A percentile compares a stretch with the other conserved stretches of the same genome.
Conservation (phyloP, 2,888 invertebrate genomes). For the Aphrophora alni region DNA sequence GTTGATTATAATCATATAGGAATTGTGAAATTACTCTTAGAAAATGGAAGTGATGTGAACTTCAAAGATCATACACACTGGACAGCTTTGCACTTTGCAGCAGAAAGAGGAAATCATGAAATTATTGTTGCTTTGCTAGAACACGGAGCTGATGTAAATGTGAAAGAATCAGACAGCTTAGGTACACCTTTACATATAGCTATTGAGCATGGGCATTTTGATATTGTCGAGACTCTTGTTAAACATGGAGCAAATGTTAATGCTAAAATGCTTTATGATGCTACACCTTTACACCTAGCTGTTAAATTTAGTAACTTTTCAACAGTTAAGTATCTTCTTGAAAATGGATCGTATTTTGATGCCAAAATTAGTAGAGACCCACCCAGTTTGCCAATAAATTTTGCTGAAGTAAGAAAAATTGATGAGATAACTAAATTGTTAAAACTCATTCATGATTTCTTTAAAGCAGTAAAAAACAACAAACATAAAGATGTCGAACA, state of each 20-base stretch:
- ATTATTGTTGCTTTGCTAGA: background rate
- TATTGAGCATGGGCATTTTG: background rate
- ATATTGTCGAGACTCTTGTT: background rate
- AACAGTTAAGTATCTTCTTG: background rate
- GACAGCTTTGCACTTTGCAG: background rate
- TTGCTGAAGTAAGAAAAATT: background rate
- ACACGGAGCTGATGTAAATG: background rate
- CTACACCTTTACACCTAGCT: background rate
- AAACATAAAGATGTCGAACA: background rate
- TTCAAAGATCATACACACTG: background rate
- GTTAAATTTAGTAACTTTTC: background rate
- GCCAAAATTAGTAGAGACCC: background rate
- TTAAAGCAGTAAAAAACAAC: background rate
- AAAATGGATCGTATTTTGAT: background rate
- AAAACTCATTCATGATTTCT: background rate
- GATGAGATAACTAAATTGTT: background rate
- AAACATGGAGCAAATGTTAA: background rate
- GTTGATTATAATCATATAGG: background rate
- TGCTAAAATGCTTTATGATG: background rate
- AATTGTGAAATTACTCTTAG: background rate
- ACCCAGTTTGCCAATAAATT: background rate
- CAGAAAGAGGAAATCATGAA: background rate
- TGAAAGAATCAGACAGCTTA: background rate
- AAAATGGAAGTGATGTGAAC: background rate
- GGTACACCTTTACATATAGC: background rate